These are phyloP conservation scores for Equus przewalskii DNA, from an alignment of 2,113 vertebrate genomes.

Conservation along the genomic window DNA sequence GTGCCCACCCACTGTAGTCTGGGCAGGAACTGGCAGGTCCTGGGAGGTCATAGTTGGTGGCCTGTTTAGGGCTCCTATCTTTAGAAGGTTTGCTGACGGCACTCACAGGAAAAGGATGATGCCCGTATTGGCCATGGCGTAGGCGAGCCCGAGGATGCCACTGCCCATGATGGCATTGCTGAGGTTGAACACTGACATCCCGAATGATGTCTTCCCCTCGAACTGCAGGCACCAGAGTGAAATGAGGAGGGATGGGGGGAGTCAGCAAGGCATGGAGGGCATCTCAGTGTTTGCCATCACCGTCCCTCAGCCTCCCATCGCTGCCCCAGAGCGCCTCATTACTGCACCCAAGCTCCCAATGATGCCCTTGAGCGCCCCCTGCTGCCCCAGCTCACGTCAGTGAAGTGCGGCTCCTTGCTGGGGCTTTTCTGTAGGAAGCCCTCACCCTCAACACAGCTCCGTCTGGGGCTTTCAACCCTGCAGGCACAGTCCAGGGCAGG, in stretches of 20 bases:
- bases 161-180: conserved; percentile 99
- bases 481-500: background rate
- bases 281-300: background rate
- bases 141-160: conserved; percentile 97
- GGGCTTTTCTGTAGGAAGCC: conserved; percentile 92
- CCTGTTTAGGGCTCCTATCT: background rate
- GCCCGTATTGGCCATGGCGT: conserved; percentile 98
- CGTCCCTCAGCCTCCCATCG: background rate
- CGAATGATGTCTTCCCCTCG: conserved; percentile 98
- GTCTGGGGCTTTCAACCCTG: conserved; percentile 92
- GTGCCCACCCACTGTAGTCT: conserved; percentile 12
- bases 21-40: background rate
- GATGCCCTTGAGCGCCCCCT: background rate
- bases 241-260: background rate
- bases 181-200: conserved; percentile 99
- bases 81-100: background rate
- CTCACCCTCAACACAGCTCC: conserved; percentile 88
- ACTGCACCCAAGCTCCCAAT: background rate
- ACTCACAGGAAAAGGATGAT: conserved; percentile 98
- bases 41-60: background rate
- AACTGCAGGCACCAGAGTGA: conserved; percentile 88
- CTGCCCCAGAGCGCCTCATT: background rate
- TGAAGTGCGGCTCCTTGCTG: conserved; percentile 94
- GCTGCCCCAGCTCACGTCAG: conserved; percentile 90
- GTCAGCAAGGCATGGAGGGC: background rate